A percentile compares a stretch with the other conserved stretches of the same genome.
These are phyloP conservation scores for Lepilemur septentrionalis DNA, from an alignment of 2,797 vertebrate genomes.

Conservation along the genomic window DNA sequence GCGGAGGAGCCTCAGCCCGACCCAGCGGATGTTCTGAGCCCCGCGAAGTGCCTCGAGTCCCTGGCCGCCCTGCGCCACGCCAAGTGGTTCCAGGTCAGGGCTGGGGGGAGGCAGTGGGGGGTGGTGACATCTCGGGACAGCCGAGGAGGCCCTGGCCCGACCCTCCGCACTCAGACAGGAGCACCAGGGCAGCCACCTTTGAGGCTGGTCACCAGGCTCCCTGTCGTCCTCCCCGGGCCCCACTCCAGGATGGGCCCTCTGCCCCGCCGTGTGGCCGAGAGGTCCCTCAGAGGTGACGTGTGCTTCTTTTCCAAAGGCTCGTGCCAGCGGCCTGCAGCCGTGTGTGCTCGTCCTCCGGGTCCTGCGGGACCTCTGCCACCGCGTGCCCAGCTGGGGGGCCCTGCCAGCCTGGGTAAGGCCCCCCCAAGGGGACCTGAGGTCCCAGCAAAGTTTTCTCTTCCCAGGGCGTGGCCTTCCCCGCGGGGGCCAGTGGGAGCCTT, in stretches of 20 bases:
- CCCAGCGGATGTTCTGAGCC: slow-evolving; percentile 86
- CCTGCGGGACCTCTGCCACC: slow-evolving; percentile 89
- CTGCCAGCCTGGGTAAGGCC: slow-evolving; percentile 89
- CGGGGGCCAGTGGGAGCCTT: accelerated
- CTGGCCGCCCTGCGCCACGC: slow-evolving; percentile 90
- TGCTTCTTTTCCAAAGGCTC: slow-evolving; percentile 82
- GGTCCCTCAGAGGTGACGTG: neutral
- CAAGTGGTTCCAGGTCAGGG: slow-evolving; percentile 93
- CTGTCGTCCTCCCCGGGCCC: neutral
- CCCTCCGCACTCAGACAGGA: accelerated
- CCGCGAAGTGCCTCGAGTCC: slow-evolving; percentile 87
- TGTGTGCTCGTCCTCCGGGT: slow-evolving; percentile 91
- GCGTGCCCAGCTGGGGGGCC: slow-evolving; percentile 90
- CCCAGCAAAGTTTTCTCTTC: too few species aligned
- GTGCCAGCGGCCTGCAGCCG: slow-evolving; percentile 90
- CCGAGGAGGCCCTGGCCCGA: neutral
- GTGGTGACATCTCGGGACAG: neutral
- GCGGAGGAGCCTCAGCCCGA: slow-evolving; percentile 79
- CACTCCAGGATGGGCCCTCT: accelerated
- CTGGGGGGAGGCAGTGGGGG: accelerated
- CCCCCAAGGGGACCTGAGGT: neutral
- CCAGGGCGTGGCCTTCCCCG: accelerated
- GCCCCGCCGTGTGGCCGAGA: accelerated
- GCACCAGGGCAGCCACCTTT: too few species aligned
- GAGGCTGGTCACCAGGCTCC: accelerated